Conservation (phyloP, 2,888 invertebrate species). For the Loripinus fragilis region DNA sequence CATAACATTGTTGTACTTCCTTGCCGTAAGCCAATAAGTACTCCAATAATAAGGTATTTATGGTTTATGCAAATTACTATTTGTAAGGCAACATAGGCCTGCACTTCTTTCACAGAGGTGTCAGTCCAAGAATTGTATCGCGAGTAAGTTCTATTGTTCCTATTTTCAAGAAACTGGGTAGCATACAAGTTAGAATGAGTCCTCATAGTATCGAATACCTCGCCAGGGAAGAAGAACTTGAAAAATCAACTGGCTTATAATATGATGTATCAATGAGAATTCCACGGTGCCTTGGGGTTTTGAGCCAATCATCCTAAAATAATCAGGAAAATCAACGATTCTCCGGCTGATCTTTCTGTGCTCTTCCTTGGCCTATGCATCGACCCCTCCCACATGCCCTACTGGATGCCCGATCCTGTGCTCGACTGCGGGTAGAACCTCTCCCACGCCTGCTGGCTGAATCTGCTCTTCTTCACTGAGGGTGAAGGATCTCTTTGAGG, state of each 20-base stretch:
- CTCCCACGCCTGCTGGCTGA: neutral
- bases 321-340: neutral
- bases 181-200: conserved; percentile 27
- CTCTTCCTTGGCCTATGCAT: neutral
- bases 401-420: neutral
- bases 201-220: conserved; percentile 17
- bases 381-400: neutral
- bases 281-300: neutral
- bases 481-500: neutral
- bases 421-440: neutral
- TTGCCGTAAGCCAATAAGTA: conserved; percentile 29
- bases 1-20: conserved; percentile 22
- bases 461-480: neutral
- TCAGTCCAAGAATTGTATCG: conserved; percentile 23
- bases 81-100: conserved; percentile 34
- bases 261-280: conserved; percentile 21
- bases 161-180: conserved; percentile 26
- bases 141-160: neutral
- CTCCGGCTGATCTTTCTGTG: neutral
- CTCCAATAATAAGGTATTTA: conserved; percentile 30
- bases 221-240: conserved; percentile 22
- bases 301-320: conserved; percentile 9
- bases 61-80: conserved; percentile 37
- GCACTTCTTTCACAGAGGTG: conserved; percentile 23
- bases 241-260: conserved; percentile 25